These are phyloP conservation scores for Carlito syrichta DNA, from an alignment of 2,113 vertebrate species.

Conservation along the genomic window DNA sequence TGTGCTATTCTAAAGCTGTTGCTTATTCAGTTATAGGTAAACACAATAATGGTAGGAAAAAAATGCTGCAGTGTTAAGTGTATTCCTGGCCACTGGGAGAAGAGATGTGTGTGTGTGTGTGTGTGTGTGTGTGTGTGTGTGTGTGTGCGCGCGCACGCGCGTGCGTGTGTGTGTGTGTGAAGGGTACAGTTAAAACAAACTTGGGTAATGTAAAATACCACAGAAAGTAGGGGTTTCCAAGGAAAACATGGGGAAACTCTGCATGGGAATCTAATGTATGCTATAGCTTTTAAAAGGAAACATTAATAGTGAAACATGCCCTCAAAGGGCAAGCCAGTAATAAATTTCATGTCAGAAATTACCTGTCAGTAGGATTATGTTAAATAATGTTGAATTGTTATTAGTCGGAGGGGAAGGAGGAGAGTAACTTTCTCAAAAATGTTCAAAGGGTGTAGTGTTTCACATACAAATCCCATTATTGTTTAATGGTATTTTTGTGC, in stretches of 20 bases:
- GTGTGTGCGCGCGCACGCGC: slow-evolving; percentile 25
- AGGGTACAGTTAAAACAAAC: slow-evolving; percentile 75
- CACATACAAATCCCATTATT: slow-evolving; percentile 83
- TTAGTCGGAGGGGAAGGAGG: slow-evolving; percentile 76
- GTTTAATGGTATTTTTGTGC: slow-evolving; percentile 81
- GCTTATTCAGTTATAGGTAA: slow-evolving; percentile 74
- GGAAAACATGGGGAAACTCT: slow-evolving; percentile 85
- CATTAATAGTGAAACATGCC: slow-evolving; percentile 85
- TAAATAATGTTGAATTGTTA: slow-evolving; percentile 85
- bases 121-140: slow-evolving; percentile 7
- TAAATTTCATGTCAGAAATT: slow-evolving; percentile 87
- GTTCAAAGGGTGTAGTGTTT: slow-evolving; percentile 84
- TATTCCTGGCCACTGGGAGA: slow-evolving; percentile 64
- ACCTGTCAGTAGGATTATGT: slow-evolving; percentile 86
- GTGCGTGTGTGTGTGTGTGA: no score
- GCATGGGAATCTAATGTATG: slow-evolving; percentile 85
- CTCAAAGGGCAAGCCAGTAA: slow-evolving; percentile 84
- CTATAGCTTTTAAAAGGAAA: slow-evolving; percentile 88
- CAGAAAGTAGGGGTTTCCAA: slow-evolving; percentile 86
- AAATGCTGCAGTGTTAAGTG: slow-evolving; percentile 75
- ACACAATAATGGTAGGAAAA: slow-evolving; percentile 75
- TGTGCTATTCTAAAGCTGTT: slow-evolving; percentile 73
- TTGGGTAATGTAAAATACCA: slow-evolving; percentile 84
- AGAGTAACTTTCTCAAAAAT: slow-evolving; percentile 78
- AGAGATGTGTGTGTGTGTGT: slow-evolving; percentile 33